Base-by-base conservation (phyloP, 2,888 invertebrate genomes). In the Nomada flava region DNA sequence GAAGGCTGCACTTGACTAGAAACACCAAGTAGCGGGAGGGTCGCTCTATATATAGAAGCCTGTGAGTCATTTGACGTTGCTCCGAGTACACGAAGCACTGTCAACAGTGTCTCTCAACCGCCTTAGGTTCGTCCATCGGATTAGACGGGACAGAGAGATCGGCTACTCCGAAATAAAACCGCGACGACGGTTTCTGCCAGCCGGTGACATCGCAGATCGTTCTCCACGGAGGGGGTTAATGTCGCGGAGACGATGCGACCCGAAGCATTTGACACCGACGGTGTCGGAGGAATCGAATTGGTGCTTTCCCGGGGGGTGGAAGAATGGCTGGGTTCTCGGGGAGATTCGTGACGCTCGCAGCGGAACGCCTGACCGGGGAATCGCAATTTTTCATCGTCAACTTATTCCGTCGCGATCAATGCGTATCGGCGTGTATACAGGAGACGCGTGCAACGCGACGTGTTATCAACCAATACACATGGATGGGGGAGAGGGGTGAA, bases 1-100 rank as follows among this genome's bases (percentile, higher is more conserved):
- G 88, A 88, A 90, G 87, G 88, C 89, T 89, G 88, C 91, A 91
- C 91, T 91, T 91, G 91, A 90, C 91, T 92, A 90, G 90, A 91
- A 91, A 90, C 88, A 87, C 83, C 83, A 86, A 90, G 88, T 90
- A 90, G 90, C 89, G 87, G 88, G 90, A 87, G 90, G 87, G 88
- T 82, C 77, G 86, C 71, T 83, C 90, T 91, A 91, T 91, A 91
- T 90, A 91, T 90, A 89, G 90, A 81, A 81, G 76, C 85, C 85
- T 71, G 88, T 90, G 90, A 90, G 88, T 90, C 90, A 90, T 89
- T 90, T 90, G 86, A 89, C 88, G 89, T 90, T 87, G 82, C 88
- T 86, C 73, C 69, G 86, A 74, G 79, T 86, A 86, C 81, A 67
- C 62, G 64, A 72, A 88, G 88, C 87, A 86, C 89, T 89, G 89